Conservation (phyloP, 2,888 invertebrate genomes). For the Danaus chrysippus region DNA sequence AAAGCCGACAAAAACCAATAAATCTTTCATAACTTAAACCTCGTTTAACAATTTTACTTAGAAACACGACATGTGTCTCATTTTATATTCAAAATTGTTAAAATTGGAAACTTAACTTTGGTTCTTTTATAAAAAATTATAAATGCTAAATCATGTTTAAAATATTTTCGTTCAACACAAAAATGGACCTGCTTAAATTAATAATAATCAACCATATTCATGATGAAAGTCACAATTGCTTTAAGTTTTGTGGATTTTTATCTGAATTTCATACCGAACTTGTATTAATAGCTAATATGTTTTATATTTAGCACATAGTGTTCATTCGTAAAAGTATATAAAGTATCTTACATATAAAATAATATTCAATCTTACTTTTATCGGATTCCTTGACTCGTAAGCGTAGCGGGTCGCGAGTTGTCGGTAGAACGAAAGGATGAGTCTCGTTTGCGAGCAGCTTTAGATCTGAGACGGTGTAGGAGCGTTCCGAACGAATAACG, state of each 20-base stretch:
- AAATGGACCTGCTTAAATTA: no score
- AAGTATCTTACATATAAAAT: background rate
- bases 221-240: no score
- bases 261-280: no score
- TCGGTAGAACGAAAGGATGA: conserved; percentile 82
- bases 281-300: no score
- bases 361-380: conserved; percentile 72
- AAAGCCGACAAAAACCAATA: conserved; percentile 1
- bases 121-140: no score
- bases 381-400: conserved; percentile 87
- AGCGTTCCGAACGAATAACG: conserved; percentile 87
- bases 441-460: conserved; percentile 84
- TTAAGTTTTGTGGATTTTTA: no score
- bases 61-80: no score
- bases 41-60: background rate
- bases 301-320: background rate
- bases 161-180: no score
- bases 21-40: background rate
- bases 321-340: conserved; percentile 5
- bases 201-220: no score
- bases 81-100: no score
- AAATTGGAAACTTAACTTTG: no score
- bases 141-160: no score
- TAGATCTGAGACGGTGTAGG: conserved; percentile 90
- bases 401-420: conserved; percentile 85